A percentile compares a stretch with the other conserved stretches of the same genome.
These are phyloP conservation scores for Lycocerus yunnanus DNA, from an alignment of 2,888 invertebrate genomes.

Conservation along the genomic window DNA sequence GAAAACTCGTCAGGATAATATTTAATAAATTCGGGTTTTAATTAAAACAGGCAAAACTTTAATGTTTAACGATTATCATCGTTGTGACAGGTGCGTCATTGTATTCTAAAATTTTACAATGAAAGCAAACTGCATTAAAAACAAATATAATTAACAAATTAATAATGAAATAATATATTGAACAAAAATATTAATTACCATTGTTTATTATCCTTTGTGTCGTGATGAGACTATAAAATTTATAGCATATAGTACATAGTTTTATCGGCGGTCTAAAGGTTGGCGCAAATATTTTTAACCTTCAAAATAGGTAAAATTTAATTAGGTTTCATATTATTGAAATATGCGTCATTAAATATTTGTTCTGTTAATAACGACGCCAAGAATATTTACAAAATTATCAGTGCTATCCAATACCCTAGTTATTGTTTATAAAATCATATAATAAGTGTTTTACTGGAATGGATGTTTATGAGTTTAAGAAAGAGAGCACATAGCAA, in stretches of 20 bases:
- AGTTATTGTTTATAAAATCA: too few relatives aligned
- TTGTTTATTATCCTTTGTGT: neutral
- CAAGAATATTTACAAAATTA: too few relatives aligned
- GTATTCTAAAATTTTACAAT: neutral
- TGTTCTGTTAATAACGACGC: too few relatives aligned
- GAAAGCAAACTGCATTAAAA: neutral
- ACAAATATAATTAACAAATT: neutral
- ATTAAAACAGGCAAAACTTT: neutral
- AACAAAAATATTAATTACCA: neutral
- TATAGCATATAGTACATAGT: neutral
- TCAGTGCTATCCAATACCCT: too few relatives aligned
- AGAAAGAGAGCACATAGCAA: too few relatives aligned
- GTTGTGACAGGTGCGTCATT: neutral
- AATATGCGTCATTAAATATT: too few relatives aligned
- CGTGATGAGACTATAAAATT: constrained; percentile 2
- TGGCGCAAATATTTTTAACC: constrained; percentile 1
- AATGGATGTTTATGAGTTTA: too few relatives aligned
- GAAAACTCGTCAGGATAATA: neutral
- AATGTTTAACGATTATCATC: neutral
- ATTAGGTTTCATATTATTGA: neutral
- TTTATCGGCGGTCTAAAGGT: constrained; percentile 1
- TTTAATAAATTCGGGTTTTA: neutral
- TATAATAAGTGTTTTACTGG: too few relatives aligned
- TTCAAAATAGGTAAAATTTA: neutral
- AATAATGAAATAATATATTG: neutral